A percentile compares a stretch with the other conserved stretches of the same genome.
These are phyloP conservation scores for Pachypeltis micranthus DNA, from an alignment of 1,140 invertebrate species.

Conservation along the genomic window DNA sequence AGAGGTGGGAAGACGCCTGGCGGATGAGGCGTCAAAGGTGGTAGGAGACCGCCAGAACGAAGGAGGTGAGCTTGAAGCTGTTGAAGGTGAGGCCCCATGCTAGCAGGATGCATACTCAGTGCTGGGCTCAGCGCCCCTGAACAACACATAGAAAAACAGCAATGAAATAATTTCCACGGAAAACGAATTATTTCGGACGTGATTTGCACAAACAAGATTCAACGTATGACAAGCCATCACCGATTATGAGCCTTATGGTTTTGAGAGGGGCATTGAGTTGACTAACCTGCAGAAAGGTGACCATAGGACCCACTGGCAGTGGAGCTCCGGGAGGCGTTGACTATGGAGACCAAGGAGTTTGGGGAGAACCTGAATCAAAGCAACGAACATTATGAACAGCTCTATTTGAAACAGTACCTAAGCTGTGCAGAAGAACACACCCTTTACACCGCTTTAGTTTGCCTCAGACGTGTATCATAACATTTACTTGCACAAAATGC, in stretches of 20 bases:
- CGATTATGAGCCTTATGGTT: too few species aligned
- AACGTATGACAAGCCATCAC: too few species aligned
- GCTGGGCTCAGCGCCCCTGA: constrained; percentile 50
- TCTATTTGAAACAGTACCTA: too few species aligned
- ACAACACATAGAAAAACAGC: constrained; percentile 18
- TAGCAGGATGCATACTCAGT: constrained; percentile 51
- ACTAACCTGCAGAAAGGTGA: constrained; percentile 73
- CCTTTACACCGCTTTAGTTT: too few species aligned
- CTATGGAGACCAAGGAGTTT: constrained; percentile 80
- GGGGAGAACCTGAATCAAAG: constrained; percentile 75
- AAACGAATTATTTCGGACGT: not conserved
- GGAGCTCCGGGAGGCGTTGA: constrained; percentile 74
- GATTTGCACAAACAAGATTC: too few species aligned
- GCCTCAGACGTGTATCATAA: too few species aligned
- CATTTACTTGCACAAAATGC: too few species aligned
- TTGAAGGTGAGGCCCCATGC: constrained; percentile 54
- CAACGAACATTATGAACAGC: not conserved
- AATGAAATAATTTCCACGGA: not conserved
- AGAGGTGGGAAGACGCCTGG: constrained; percentile 34
- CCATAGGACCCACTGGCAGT: constrained; percentile 87
- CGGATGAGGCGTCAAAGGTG: constrained; percentile 37
- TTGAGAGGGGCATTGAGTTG: too few species aligned
- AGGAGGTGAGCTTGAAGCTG: constrained; percentile 55
- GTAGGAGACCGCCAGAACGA: constrained; percentile 39
- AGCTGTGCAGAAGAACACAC: too few species aligned